phyloP scores from a whole-genome alignment of 2,888 invertebrate species.

The Pseudanteris insignis region DNA sequence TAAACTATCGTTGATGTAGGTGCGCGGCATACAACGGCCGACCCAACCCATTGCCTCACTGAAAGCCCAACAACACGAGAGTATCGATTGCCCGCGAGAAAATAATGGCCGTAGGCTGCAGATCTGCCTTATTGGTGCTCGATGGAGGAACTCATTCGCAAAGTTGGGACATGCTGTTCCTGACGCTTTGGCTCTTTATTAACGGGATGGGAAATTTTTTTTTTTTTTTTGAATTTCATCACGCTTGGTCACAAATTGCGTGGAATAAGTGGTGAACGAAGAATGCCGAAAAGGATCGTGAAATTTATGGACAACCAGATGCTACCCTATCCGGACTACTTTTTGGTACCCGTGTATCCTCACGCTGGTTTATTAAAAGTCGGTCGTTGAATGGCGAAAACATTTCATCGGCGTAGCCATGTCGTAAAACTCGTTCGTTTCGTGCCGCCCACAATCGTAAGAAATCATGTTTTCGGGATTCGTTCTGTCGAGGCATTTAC shows the following conservation, averaged over 20 bases:
- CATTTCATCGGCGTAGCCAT: background rate
- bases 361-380: slow-evolving; percentile 3
- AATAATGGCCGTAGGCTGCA: slow-evolving; percentile 40
- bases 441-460: slow-evolving; percentile 13
- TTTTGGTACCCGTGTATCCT: slow-evolving; percentile 4
- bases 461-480: slow-evolving; percentile 25
- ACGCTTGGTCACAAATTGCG: too few relatives aligned
- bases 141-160: slow-evolving; percentile 43
- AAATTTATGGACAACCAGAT: too few relatives aligned
- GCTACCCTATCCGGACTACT: too few relatives aligned
- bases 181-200: slow-evolving; percentile 2
- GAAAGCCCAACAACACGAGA: slow-evolving; percentile 37
- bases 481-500: slow-evolving; percentile 24
- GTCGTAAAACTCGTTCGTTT: slow-evolving; percentile 1
- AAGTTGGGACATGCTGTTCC: slow-evolving; percentile 41
- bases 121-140: slow-evolving; percentile 27
- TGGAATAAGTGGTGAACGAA: too few relatives aligned
- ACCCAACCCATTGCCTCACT: slow-evolving; percentile 34
- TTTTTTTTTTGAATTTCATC: too few relatives aligned
- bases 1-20: slow-evolving; percentile 20
- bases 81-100: slow-evolving; percentile 47
- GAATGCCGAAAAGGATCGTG: too few relatives aligned
- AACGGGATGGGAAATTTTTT: too few relatives aligned
- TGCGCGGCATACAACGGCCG: slow-evolving; percentile 19
- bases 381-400: slow-evolving; percentile 13